phyloP scores from a whole-genome alignment of 2,113 vertebrate species.

The Hippocampus guttulatus region DNA sequence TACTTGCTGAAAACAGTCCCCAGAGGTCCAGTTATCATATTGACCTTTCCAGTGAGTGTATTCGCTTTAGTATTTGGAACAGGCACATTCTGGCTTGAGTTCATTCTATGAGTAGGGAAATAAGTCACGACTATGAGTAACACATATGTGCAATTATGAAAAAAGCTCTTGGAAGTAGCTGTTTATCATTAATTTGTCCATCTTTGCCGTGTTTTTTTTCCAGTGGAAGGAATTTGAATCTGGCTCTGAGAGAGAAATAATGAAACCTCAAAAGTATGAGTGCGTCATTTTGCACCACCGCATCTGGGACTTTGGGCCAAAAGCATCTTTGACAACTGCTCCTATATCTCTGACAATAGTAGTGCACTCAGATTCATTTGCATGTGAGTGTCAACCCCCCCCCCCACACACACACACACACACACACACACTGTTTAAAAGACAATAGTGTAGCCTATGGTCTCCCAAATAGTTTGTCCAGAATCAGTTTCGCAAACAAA shows the following conservation, averaged over 20 bases:
- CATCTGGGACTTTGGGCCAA: constrained; percentile 23
- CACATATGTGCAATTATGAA: constrained; percentile 10
- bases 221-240: constrained; percentile 40
- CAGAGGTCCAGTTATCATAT: constrained; percentile 52
- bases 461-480: neutral
- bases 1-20: constrained; percentile 39
- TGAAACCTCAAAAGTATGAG: constrained; percentile 44
- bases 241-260: constrained; percentile 49
- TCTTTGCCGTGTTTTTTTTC: constrained; percentile 24
- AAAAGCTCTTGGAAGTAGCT: constrained; percentile 16
- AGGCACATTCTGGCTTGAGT: constrained; percentile 31
- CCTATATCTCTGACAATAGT: constrained; percentile 1
- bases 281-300: constrained; percentile 21
- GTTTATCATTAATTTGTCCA: constrained; percentile 29
- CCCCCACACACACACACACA: neutral
- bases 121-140: constrained; percentile 24
- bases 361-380: neutral
- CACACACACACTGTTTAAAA: too few relatives aligned
- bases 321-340: constrained; percentile 18
- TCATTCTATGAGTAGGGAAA: constrained; percentile 37
- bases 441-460: neutral
- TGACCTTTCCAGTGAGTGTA: constrained; percentile 31
- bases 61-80: constrained; percentile 29
- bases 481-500: neutral
- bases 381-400: neutral